Conservation (phyloP, 2,888 invertebrate species). For the Hedychridium roseum region DNA sequence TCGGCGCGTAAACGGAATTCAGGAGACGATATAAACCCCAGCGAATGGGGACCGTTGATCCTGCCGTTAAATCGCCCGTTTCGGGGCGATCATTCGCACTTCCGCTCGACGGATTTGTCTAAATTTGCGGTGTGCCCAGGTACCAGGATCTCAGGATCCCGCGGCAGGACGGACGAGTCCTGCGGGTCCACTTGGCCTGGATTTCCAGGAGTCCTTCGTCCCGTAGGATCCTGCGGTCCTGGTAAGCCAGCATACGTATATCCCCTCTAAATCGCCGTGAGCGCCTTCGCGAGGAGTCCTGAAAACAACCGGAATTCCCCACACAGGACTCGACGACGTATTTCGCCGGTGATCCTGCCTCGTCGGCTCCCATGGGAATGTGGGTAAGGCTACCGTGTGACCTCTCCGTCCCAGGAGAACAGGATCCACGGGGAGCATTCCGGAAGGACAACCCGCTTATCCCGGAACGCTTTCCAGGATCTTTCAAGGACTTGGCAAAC, state of each 20-base stretch:
- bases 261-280: constrained; percentile 60
- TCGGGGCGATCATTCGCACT: not conserved
- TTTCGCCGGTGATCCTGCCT: not conserved
- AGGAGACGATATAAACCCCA: too few relatives aligned
- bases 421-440: constrained; percentile 42
- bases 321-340: not conserved
- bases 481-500: too few relatives aligned
- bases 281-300: constrained; percentile 24
- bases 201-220: constrained; percentile 17
- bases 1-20: too few relatives aligned
- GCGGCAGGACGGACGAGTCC: constrained; percentile 3
- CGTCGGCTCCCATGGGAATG: constrained; percentile 53
- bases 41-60: too few relatives aligned
- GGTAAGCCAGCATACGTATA: constrained; percentile 50
- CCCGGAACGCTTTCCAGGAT: too few relatives aligned
- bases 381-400: constrained; percentile 62
- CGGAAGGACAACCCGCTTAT: too few relatives aligned
- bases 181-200: constrained; percentile 6
- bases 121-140: constrained; percentile 46
- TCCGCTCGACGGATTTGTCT: constrained; percentile 39
- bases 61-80: too few relatives aligned
- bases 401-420: constrained; percentile 62
- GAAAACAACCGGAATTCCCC: not conserved
- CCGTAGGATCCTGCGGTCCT: constrained; percentile 55
- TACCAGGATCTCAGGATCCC: constrained; percentile 45